Evolutionary conservation across 1,140 invertebrate species (phyloP).

Genomic region (Pseudomyrmex gracilis): DNA sequence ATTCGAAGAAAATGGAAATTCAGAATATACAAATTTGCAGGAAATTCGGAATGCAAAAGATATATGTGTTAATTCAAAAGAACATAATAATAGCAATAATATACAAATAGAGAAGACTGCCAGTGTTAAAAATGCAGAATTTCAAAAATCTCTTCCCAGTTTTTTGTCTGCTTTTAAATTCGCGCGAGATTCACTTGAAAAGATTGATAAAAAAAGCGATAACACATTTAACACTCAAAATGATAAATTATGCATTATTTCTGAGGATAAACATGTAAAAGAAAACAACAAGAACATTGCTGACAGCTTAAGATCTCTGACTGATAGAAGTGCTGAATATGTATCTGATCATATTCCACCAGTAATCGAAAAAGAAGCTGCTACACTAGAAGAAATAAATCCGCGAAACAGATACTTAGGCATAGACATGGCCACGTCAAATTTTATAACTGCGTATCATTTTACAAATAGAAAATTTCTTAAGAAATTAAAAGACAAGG

Average conservation of each 20-base stretch:
- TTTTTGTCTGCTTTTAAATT: neutral
- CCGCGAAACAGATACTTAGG: neutral
- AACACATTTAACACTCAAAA: neutral
- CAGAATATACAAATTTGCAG: neutral
- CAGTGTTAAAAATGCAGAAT: neutral
- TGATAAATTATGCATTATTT: neutral
- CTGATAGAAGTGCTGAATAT: neutral
- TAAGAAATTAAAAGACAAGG: constrained; percentile 4
- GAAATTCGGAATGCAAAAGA: constrained; percentile 2
- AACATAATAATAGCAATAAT: neutral
- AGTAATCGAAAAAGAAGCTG: neutral
- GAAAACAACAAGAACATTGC: neutral
- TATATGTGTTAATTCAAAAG: neutral
- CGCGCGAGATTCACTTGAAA: neutral
- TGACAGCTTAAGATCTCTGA: neutral
- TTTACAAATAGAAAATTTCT: neutral
- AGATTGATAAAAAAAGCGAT: neutral
- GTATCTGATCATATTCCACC: neutral
- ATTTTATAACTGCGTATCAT: neutral
- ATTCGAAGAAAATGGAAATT: neutral
- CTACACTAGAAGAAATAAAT: neutral
- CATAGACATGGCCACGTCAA: neutral
- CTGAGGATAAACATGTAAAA: neutral
- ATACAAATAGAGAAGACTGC: neutral
- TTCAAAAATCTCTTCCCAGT: too few relatives aligned